Conservation (phyloP, 2,797 vertebrate genomes). For the Podarcis lilfordi region DNA sequence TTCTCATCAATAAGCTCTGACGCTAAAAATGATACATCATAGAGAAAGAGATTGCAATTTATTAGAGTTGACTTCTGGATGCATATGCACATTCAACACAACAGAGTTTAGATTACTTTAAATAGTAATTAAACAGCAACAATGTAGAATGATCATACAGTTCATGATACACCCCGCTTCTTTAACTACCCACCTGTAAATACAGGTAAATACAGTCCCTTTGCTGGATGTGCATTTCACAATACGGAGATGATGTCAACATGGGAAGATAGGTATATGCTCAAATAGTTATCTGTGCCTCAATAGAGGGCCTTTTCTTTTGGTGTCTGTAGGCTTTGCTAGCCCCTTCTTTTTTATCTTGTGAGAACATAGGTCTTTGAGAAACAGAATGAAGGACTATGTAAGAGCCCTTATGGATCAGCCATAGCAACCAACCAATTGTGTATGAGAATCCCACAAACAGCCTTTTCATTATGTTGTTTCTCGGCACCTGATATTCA, state of each 20-base stretch:
- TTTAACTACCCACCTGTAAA: not conserved
- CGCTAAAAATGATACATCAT: slow-evolving; percentile 79
- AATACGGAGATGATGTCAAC: not conserved
- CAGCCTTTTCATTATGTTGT: not conserved
- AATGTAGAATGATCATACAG: not conserved
- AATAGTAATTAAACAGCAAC: not conserved
- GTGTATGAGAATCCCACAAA: not conserved
- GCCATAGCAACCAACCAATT: not conserved
- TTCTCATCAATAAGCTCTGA: slow-evolving; percentile 84
- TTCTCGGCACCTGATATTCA: not conserved
- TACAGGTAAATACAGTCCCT: not conserved
- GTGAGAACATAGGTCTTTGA: not conserved
- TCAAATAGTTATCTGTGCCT: not conserved
- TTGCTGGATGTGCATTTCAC: not conserved
- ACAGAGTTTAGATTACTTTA: not conserved
- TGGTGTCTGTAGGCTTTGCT: not conserved
- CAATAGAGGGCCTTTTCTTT: not conserved
- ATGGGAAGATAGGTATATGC: not conserved
- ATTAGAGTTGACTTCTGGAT: slow-evolving; percentile 4
- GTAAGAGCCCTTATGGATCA: not conserved
- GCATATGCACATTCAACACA: slow-evolving; percentile 15
- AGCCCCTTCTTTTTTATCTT: not conserved
- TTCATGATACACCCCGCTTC: not conserved
- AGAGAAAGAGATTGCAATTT: slow-evolving; percentile 37
- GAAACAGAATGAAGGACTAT: not conserved